phyloP scores from a whole-genome alignment of 2,113 vertebrate genomes.

The Acanthisitta chloris region DNA sequence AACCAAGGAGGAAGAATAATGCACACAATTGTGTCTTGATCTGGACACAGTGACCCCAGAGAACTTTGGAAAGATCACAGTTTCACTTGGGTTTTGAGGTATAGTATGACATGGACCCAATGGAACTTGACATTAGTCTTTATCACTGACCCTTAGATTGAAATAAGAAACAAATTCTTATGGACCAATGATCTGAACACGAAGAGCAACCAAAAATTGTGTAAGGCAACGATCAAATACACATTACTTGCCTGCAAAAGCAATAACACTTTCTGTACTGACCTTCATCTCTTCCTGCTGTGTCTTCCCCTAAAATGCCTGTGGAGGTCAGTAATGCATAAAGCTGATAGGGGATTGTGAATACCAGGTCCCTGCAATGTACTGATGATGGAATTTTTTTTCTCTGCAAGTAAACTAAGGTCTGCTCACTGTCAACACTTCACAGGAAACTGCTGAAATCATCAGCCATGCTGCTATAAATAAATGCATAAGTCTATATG shows the following conservation, averaged over 20 bases:
- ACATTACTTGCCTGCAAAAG: not conserved
- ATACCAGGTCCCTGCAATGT: not conserved
- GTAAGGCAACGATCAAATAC: not conserved
- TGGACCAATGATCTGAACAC: not conserved
- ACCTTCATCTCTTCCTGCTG: conserved; percentile 29
- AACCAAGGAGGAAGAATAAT: not conserved
- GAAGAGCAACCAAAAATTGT: not conserved
- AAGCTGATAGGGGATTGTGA: conserved; percentile 14
- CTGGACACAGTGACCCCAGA: not conserved
- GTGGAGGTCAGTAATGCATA: conserved; percentile 66
- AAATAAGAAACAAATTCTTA: not conserved
- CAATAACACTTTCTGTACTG: not conserved
- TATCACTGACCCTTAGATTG: not conserved
- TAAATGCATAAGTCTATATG: not conserved
- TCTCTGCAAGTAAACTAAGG: not conserved
- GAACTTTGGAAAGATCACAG: not conserved
- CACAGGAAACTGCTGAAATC: not conserved
- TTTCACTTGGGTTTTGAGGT: not conserved
- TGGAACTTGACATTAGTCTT: not conserved
- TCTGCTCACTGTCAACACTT: not conserved
- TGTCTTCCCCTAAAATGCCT: conserved; percentile 56
- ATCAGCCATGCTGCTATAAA: not conserved
- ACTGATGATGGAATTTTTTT: not conserved
- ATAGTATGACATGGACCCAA: not conserved
- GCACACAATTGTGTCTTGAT: not conserved